Base-by-base conservation (phyloP, 2,113 vertebrate species). In the Hypocryptadius cinnamomeus region DNA sequence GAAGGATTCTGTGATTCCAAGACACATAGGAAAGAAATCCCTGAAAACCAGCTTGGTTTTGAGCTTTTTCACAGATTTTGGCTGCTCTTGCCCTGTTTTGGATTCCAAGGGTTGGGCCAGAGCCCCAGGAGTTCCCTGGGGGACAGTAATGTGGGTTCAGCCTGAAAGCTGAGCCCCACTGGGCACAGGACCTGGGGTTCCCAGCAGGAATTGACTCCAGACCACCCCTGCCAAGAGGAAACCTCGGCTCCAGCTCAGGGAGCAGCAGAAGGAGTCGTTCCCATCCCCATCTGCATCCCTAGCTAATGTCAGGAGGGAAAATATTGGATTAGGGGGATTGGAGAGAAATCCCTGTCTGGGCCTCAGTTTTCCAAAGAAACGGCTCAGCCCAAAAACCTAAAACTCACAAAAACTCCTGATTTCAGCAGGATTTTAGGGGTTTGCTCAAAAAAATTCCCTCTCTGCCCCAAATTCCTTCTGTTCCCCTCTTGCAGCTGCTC, bases 11-110 rank as follows among this genome's bases (percentile, higher is more conserved):
- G 2, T 8, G 28, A 47, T 40, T 25, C 69, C 30, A 24, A 30
- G 20, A 4, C 19, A 15, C 12, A 2, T 13, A 7, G 39, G 19
- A n/a, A 35, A 14, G 11, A 42, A 72, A 12, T 10, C 9, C 44
- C 33, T 51, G 24, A 59, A 84, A 25, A 1, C 8, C 69, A 45
- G 30, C 13, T 53, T 0, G 0, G 2, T 39, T 40, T 12, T 1
- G 2, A 74, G 65, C 19, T 50, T 69, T 69, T 24, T 14, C 42
- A 10, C 33, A 8, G 44, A 8, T 93, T 80, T 61, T 35, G 60
- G 51, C 80, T 63, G 44, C 9, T 84, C 5, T 39, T 60, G 42
- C 31, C 53, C 50, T 5, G 21, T 6, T 80, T 61, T 27, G 39
- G 56, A 47, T 66, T 86, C 35, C 31, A 16, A 72, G 22, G 14